Evolutionary conservation across 2,797 vertebrate genomes (phyloP), one percentile per base, ranked within the genome.

Genomic region (Phrynocephalus guinanensis): DNA sequence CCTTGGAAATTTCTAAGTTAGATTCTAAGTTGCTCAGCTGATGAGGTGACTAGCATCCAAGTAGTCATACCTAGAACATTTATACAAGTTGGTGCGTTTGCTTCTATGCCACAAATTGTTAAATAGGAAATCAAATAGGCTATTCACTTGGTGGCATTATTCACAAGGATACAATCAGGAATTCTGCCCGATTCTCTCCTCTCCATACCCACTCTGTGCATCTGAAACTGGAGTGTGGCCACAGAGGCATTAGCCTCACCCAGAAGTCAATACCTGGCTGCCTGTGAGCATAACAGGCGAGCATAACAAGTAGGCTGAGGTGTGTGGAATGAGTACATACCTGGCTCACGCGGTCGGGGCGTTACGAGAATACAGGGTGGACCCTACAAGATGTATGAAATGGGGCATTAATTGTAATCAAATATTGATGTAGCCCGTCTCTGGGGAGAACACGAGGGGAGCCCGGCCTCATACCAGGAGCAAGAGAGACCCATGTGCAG

Each of bases 381-480:
- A 87, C 82, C 89, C 89, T 90, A 90, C 89, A 90, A 90, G 89
- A 90, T 7, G 89, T 85, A 90, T 87, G 86, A 90, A 90, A 90
- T 90, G 89, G 89, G 86, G 78, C 78, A 80, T 90, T 90, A 90
- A 90, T 85, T 81, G 86, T 85, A 77, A 81, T 90, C 86, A 90
- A 90, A 90, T 90, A 87, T 82, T 82, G 86, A 24, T 81, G 89
- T 78, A 63, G 81, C 89, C 89, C 77, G 28, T 80, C 88, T 60
- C 67, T 79, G 63, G 63, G 63, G 78, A 87, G 89, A 87, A 87
- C 83, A 87, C 78, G 63, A 77, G 72, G 66, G 78, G 73, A 82
- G 66, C 76, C 77, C 78, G 56, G 52, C 75, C 66, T 11, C 75
- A 26, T 66, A 63, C 68, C 15, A 63, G 33, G 52, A 77, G n/a